Conservation (phyloP, 2,888 invertebrate genomes). For the Leptopilina myrica region DNA sequence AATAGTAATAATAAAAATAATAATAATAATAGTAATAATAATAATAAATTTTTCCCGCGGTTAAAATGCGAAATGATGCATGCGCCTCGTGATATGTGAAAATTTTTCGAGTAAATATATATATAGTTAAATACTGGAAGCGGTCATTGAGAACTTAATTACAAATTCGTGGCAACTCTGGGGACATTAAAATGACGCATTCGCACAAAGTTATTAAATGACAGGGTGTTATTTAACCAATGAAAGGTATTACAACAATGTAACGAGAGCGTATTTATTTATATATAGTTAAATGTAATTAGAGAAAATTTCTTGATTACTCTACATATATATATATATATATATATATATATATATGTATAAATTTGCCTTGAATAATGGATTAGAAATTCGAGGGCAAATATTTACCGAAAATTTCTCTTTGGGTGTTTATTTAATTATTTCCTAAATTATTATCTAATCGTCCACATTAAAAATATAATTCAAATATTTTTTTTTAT, state of each 20-base stretch:
- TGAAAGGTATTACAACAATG: conserved; percentile 57
- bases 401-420: not conserved
- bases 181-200: conserved; percentile 39
- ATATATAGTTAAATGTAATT: conserved; percentile 42
- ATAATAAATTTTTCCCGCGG: not conserved
- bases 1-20: too few species aligned
- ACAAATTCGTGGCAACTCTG: conserved; percentile 17
- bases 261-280: conserved; percentile 44
- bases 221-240: conserved; percentile 60
- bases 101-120: not conserved
- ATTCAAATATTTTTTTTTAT: too few species aligned
- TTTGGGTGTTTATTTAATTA: too few species aligned
- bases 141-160: conserved; percentile 46
- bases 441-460: too few species aligned
- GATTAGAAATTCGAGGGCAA: not conserved
- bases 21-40: not conserved
- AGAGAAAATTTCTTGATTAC: conserved; percentile 10
- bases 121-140: conserved; percentile 38
- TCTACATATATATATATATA: too few species aligned
- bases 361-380: not conserved
- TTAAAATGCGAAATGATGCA: conserved; percentile 25
- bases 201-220: conserved; percentile 59
- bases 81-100: not conserved
- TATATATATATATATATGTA: too few species aligned
- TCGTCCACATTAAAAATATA: too few species aligned